A percentile compares a stretch with the other conserved stretches of the same genome.
phyloP scores from a whole-genome alignment of 1,140 invertebrate species.

The Philotrypesis tridentata region DNA sequence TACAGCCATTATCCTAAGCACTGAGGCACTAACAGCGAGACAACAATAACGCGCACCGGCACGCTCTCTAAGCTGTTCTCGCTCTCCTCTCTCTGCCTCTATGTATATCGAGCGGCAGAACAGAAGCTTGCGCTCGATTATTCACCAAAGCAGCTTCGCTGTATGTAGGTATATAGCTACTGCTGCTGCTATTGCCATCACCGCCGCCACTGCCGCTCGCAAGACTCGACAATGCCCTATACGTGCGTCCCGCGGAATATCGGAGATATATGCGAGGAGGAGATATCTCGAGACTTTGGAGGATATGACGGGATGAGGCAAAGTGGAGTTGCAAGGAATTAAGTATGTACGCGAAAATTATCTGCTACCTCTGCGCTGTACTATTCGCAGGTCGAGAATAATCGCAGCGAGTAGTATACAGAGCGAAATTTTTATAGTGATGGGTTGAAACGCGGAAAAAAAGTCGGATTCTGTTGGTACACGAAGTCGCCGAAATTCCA shows the following conservation, averaged over 20 bases:
- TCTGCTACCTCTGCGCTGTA: slow-evolving; percentile 1
- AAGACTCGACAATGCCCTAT: slow-evolving; percentile 29
- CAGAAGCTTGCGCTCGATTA: slow-evolving; percentile 26
- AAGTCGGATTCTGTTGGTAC: too few species aligned
- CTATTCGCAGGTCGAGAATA: background rate
- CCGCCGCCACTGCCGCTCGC: background rate
- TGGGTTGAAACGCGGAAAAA: too few species aligned
- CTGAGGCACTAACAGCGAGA: background rate
- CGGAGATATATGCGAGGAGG: slow-evolving; percentile 26
- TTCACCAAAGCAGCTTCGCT: slow-evolving; percentile 16
- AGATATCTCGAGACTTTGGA: background rate
- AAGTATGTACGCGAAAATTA: background rate
- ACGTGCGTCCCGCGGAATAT: slow-evolving; percentile 34
- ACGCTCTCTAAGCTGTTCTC: background rate
- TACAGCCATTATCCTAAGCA: background rate
- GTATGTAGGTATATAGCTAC: background rate
- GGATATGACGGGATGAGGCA: background rate
- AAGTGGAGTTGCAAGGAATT: background rate
- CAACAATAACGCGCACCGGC: background rate
- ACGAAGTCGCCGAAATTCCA: too few species aligned
- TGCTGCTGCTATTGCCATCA: too few species aligned
- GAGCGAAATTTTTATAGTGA: background rate
- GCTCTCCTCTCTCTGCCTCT: background rate
- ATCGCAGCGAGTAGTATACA: background rate
- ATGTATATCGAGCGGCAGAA: background rate